Evolutionary conservation across 1,140 invertebrate species (phyloP).

Genomic region (Cecropterus lyciades): DNA sequence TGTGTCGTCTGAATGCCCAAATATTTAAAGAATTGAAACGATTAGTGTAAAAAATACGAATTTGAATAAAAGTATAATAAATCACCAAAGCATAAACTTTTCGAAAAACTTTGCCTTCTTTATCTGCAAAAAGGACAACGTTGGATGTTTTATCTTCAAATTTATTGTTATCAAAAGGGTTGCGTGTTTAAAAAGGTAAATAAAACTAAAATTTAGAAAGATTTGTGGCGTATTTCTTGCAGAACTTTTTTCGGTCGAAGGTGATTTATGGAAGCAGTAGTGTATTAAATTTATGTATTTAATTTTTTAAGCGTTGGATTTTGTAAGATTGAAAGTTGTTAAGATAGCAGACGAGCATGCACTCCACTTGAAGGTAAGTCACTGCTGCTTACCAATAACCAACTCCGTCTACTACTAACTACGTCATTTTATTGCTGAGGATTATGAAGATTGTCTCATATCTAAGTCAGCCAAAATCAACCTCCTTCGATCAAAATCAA

Average conservation of each 20-base stretch:
- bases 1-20: neutral
- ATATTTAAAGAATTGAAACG: neutral
- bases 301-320: no score
- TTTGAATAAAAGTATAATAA: slow-evolving; percentile 18
- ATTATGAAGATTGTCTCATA: no score
- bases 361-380: no score
- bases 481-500: no score
- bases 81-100: slow-evolving; percentile 14
- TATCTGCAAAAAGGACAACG: slow-evolving; percentile 15
- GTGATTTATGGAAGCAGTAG: slow-evolving; percentile 13
- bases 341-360: no score
- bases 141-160: slow-evolving; percentile 18
- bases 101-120: slow-evolving; percentile 14
- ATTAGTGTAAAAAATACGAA: neutral
- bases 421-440: no score
- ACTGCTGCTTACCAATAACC: no score
- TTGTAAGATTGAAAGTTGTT: no score
- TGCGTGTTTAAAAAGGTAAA: slow-evolving; percentile 21
- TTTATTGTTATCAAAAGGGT: slow-evolving; percentile 32
- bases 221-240: slow-evolving; percentile 27
- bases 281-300: slow-evolving; percentile 4
- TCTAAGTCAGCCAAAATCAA: no score
- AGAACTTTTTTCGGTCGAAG: slow-evolving; percentile 10
- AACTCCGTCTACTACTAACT: no score
- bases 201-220: slow-evolving; percentile 19